A percentile compares a stretch with the other conserved stretches of the same genome.
phyloP scores from a whole-genome alignment of 2,888 invertebrate species.

The Andrena bicolor region DNA sequence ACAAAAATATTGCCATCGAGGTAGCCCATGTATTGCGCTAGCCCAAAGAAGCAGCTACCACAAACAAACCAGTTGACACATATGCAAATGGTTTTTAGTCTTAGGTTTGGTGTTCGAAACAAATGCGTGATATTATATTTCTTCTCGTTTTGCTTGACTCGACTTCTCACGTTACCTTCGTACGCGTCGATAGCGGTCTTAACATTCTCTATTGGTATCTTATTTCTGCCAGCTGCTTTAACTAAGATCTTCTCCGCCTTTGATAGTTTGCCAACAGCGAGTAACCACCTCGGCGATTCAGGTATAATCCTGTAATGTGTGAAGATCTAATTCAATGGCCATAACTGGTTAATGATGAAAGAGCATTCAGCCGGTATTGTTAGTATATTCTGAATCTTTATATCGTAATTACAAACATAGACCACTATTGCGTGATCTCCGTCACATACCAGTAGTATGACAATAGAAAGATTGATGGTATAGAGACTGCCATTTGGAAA shows the following conservation, averaged over 20 bases:
- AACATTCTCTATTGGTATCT: conserved; percentile 80
- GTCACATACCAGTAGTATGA: conserved; percentile 85
- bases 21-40: conserved; percentile 86
- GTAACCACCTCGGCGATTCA: conserved; percentile 86
- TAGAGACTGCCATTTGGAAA: conserved; percentile 85
- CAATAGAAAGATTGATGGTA: conserved; percentile 85
- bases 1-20: conserved; percentile 86
- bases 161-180: conserved; percentile 71
- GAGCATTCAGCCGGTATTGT: too few relatives aligned
- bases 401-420: not conserved
- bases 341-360: not conserved
- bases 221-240: conserved; percentile 84
- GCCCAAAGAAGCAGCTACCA: conserved; percentile 87
- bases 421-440: not conserved
- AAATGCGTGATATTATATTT: conserved; percentile 84
- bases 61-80: conserved; percentile 86
- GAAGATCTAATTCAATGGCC: not conserved
- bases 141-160: conserved; percentile 81
- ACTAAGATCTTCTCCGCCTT: conserved; percentile 83
- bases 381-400: too few relatives aligned
- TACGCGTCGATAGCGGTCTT: conserved; percentile 77
- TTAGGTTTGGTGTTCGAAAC: conserved; percentile 83
- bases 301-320: conserved; percentile 84
- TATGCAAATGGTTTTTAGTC: conserved; percentile 83
- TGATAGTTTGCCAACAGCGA: conserved; percentile 83